A percentile compares a stretch with the other conserved stretches of the same genome.
Conservation (phyloP, 2,888 invertebrate species). For the Itoplectis maculator region DNA sequence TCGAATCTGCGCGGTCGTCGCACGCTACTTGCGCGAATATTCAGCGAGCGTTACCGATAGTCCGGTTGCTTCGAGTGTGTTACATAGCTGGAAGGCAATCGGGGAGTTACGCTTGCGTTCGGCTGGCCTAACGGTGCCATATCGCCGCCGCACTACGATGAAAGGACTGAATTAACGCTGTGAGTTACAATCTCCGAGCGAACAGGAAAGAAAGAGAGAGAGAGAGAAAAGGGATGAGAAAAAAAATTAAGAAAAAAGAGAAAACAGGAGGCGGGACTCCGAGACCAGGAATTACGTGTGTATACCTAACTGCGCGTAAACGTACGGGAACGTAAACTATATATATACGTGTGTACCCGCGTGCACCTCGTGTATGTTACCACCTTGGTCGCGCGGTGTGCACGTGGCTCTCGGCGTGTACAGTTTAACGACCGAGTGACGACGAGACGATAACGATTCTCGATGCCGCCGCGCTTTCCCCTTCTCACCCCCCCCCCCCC, state of each 20-base stretch:
- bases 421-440: conserved; percentile 37
- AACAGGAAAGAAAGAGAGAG: background rate
- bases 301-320: background rate
- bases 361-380: background rate
- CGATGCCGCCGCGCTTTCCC: conserved; percentile 2
- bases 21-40: too few species aligned
- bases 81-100: too few species aligned
- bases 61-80: too few species aligned
- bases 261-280: too few species aligned
- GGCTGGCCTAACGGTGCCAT: background rate
- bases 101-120: background rate
- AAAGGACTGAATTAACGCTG: background rate
- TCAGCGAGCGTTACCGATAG: too few species aligned
- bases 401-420: conserved; percentile 28
- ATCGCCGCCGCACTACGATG: background rate
- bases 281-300: background rate
- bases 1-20: too few species aligned
- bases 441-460: conserved; percentile 45
- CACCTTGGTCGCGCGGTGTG: background rate
- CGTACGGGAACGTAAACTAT: background rate
- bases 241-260: background rate
- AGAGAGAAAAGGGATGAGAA: background rate
- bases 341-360: conserved; percentile 14
- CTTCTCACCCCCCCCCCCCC: too few species aligned
- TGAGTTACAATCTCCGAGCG: background rate